phyloP scores from a whole-genome alignment of 2,888 invertebrate species.

The Sesia apiformis region DNA sequence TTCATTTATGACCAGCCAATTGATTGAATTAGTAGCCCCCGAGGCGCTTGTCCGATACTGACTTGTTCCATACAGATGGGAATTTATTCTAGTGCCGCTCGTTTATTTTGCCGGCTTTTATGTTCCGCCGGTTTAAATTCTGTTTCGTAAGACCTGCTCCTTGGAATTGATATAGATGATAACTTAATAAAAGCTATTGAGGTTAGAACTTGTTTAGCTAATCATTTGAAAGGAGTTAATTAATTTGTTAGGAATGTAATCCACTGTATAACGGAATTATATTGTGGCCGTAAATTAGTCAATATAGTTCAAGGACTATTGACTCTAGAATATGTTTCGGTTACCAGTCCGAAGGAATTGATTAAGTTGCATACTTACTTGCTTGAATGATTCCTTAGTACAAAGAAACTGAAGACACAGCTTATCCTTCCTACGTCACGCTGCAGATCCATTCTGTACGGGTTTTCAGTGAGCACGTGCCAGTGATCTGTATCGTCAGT shows the following conservation, averaged over 20 bases:
- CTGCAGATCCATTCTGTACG: neutral
- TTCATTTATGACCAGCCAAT: constrained; percentile 67
- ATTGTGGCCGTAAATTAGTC: no score
- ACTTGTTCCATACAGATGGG: constrained; percentile 42
- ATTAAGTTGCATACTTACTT: no score
- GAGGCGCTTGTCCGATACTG: constrained; percentile 54
- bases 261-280: no score
- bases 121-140: constrained; percentile 14
- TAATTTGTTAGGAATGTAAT: no score
- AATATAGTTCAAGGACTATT: no score
- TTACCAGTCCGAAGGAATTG: no score
- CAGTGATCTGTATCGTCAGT: constrained; percentile 47
- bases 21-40: constrained; percentile 71
- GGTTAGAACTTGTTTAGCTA: no score
- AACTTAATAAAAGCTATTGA: neutral
- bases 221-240: no score
- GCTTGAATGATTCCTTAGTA: no score
- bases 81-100: constrained; percentile 46
- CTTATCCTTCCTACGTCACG: no score
- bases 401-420: no score
- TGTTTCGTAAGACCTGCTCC: neutral
- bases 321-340: no score
- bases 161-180: neutral
- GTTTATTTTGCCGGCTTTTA: constrained; percentile 33
- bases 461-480: constrained; percentile 30